These are phyloP conservation scores for Todiramphus chloris DNA, from an alignment of 2,113 vertebrate species.

Conservation along the genomic window DNA sequence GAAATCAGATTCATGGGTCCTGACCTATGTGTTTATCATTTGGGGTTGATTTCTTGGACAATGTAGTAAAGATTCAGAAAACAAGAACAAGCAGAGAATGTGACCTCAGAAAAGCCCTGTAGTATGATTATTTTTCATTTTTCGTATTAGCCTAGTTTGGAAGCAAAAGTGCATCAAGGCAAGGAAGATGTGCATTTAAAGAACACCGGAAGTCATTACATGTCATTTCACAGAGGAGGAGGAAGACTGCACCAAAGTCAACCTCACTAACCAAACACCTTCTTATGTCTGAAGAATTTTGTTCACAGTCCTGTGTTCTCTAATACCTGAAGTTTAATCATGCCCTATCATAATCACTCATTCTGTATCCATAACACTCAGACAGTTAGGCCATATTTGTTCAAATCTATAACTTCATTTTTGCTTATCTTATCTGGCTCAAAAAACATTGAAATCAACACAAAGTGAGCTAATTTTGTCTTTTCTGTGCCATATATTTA, in stretches of 20 bases:
- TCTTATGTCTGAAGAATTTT: neutral
- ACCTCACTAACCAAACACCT: neutral
- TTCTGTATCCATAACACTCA: neutral
- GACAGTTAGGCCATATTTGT: neutral
- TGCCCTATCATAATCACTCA: slow-evolving; percentile 13
- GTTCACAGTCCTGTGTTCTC: neutral
- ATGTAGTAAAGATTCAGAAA: neutral
- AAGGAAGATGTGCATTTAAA: neutral
- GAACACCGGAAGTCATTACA: neutral
- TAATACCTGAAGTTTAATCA: slow-evolving; percentile 41
- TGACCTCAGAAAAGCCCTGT: neutral
- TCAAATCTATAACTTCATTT: neutral
- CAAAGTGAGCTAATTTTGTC: neutral
- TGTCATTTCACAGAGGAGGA: neutral
- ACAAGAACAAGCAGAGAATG: neutral
- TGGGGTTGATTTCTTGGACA: neutral
- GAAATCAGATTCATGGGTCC: neutral
- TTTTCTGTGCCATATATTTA: neutral
- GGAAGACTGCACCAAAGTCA: neutral
- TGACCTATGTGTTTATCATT: neutral
- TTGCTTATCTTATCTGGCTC: neutral
- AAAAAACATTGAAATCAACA: neutral
- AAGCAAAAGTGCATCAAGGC: neutral
- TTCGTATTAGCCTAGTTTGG: neutral
- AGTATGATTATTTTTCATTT: neutral